Evolutionary conservation across 2,797 vertebrate species (phyloP), one percentile per base, ranked within the genome.

Genomic region (Morus bassanus): DNA sequence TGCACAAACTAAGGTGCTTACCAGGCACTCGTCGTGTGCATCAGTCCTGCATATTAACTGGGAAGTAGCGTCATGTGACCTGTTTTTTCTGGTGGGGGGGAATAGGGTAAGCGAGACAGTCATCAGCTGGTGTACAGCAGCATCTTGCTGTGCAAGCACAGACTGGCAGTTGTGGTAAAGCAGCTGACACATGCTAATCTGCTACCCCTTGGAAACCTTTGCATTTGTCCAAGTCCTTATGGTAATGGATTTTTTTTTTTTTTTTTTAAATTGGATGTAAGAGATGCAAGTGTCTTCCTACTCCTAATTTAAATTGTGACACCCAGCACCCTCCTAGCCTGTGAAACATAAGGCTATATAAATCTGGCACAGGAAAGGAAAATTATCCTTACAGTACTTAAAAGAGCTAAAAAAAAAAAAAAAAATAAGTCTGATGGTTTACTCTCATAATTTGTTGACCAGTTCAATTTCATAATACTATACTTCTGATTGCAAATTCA

Each of bases 11-110:
- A 6, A 25, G 69, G 37, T 18, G 61, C 33, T 60, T 8, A 19
- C 39, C 16, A 18, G 69, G 8, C 13, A 5, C 10, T 3, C 5
- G 4, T 2, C 6, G 11, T 1, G 19, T 13, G 27, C 14, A 0
- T 50, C 18, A 46, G 9, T 53, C 53, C 30, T 43, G 59, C 9
- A 2, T 2, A 0, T 9, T 28, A 37, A 23, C 21, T 23, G 37
- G n/a, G 63, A 15, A 35, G n/a, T 7, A 37, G 48, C 56, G 11
- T 27, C 37, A 5, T 0, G 4, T 5, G 63, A 14, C 9, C 15
- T n/a, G 24, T 5, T 54, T 31, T 41, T 45, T 30, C 12, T 18
- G 31, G n/a, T 3, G 21, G 8, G 24, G 35, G 10, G 16, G 6
- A 4, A 5, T 2, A 48, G 31, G 28, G 23, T 4, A 41, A 57